Conservation (phyloP, 2,888 invertebrate genomes). For the Melipona bicolor region DNA sequence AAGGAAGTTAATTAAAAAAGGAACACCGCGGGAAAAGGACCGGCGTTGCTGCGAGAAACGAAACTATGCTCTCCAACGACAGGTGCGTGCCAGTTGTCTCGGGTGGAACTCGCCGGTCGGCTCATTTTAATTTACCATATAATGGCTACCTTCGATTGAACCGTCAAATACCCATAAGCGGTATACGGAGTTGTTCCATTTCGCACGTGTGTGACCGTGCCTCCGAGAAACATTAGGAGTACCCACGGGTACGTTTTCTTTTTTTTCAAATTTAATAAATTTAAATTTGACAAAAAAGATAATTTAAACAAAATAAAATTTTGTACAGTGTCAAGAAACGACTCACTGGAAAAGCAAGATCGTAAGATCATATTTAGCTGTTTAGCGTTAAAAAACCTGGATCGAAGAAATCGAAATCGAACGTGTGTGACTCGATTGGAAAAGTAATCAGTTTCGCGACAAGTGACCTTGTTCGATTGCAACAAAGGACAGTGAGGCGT, state of each 20-base stretch:
- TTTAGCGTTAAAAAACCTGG: too few relatives aligned
- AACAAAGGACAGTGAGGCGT: not conserved
- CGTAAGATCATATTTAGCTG: too few relatives aligned
- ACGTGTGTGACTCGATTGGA: too few relatives aligned
- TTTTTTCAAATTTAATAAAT: too few relatives aligned
- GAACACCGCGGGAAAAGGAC: not conserved
- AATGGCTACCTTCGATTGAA: constrained; percentile 56
- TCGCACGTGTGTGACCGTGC: not conserved
- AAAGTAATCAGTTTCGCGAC: not conserved
- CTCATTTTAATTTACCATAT: constrained; percentile 39
- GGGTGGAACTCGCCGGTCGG: constrained; percentile 30
- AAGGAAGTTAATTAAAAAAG: constrained; percentile 54
- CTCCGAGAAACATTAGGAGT: too few relatives aligned
- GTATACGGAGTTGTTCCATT: constrained; percentile 11
- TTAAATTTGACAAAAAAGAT: not conserved
- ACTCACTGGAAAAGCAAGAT: too few relatives aligned
- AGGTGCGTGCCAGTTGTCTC: constrained; percentile 57
- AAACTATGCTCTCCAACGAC: constrained; percentile 49
- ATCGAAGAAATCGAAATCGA: too few relatives aligned
- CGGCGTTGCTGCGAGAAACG: constrained; percentile 13
- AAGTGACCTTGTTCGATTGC: not conserved
- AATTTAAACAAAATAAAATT: not conserved
- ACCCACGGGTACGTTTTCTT: too few relatives aligned
- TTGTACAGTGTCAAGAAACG: too few relatives aligned
- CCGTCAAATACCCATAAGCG: constrained; percentile 42